Percentiles rank a stretch among this genome's conserved stretches.
These are phyloP conservation scores for Drepanosiphum platanoidis DNA, from an alignment of 2,888 invertebrate genomes.

Conservation along the genomic window DNA sequence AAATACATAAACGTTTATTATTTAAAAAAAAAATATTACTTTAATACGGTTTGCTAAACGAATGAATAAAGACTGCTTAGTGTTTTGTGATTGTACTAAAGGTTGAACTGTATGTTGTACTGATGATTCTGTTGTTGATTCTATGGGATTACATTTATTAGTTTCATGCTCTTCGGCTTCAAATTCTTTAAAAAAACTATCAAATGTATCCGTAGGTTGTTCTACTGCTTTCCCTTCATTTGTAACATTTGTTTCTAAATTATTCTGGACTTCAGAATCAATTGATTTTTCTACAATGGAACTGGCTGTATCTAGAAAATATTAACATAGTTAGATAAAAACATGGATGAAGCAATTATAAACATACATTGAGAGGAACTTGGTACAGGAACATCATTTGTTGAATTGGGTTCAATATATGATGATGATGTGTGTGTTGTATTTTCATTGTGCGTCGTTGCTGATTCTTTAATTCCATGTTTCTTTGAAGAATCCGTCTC, in stretches of 20 bases:
- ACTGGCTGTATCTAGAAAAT: constrained; percentile 41
- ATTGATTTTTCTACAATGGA: constrained; percentile 38
- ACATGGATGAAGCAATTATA: background rate
- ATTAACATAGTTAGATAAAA: background rate
- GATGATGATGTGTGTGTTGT: background rate
- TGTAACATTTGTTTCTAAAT: constrained; percentile 2
- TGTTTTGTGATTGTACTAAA: constrained; percentile 65
- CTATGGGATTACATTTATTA: constrained; percentile 41
- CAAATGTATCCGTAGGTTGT: constrained; percentile 40
- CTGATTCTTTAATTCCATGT: constrained; percentile 17
- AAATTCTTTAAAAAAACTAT: constrained; percentile 57
- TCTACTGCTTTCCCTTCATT: constrained; percentile 32
- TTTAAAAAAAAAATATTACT: constrained; percentile 69
- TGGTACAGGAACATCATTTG: constrained; percentile 24
- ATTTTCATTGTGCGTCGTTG: constrained; percentile 33
- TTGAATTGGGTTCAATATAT: constrained; percentile 29
- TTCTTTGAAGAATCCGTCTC: constrained; percentile 13
- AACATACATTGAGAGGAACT: constrained; percentile 43
- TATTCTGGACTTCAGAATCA: constrained; percentile 35
- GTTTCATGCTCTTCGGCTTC: constrained; percentile 53
- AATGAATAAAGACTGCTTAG: constrained; percentile 94
- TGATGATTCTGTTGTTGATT: constrained; percentile 24
- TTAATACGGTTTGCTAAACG: constrained; percentile 95
- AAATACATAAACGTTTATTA: too few species aligned
- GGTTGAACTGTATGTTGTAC: constrained; percentile 61